Percentiles rank a stretch among this genome's conserved stretches.
These are phyloP conservation scores for Luperina nickerlii DNA, from an alignment of 2,888 invertebrate genomes.

Conservation along the genomic window DNA sequence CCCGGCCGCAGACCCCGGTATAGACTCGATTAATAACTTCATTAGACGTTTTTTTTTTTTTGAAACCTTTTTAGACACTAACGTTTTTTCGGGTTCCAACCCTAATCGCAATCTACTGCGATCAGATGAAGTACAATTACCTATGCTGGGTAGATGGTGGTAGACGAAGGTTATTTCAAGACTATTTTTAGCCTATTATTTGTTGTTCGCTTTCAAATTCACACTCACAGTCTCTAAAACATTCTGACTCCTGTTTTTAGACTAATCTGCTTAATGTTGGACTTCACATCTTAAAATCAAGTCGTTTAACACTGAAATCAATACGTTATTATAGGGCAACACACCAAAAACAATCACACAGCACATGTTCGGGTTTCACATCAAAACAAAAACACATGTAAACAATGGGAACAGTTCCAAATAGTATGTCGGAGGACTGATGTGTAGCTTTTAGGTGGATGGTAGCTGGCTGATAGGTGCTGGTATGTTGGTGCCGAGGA, in stretches of 20 bases:
- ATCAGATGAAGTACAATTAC: background rate
- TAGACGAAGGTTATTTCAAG: background rate
- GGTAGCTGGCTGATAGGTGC: too few relatives aligned
- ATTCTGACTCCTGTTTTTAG: background rate
- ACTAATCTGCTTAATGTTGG: too few relatives aligned
- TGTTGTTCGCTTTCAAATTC: background rate
- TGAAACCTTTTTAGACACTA: constrained; percentile 51
- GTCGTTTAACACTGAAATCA: background rate
- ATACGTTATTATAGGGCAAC: background rate
- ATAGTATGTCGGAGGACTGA: too few relatives aligned
- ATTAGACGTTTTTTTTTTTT: constrained; percentile 68
- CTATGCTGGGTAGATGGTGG: background rate
- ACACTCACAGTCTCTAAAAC: background rate
- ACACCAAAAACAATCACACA: constrained; percentile 32
- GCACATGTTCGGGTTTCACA: constrained; percentile 47
- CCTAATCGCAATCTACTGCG: too few relatives aligned
- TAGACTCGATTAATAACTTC: constrained; percentile 73
- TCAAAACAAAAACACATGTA: constrained; percentile 56
- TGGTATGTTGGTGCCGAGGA: too few relatives aligned
- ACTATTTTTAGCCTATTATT: too few relatives aligned
- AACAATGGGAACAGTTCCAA: constrained; percentile 50
- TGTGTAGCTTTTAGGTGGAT: too few relatives aligned
- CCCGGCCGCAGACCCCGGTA: constrained; percentile 34
- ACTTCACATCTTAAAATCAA: background rate
- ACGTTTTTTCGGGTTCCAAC: background rate